Evolutionary conservation across 2,888 invertebrate species (phyloP).

Genomic region (Tipula lateralis): DNA sequence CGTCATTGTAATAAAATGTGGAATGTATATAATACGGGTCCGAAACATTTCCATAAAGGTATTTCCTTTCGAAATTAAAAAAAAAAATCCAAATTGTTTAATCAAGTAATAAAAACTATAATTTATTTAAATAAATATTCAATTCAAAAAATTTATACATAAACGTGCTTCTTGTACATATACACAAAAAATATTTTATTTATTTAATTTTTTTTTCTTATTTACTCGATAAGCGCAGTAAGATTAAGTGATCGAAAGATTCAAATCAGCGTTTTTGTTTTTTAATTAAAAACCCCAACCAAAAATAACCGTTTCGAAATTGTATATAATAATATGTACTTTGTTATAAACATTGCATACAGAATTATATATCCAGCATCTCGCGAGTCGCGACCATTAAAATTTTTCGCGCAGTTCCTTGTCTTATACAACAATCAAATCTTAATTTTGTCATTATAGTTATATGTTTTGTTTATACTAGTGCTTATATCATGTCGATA

Average conservation of each 20-base stretch:
- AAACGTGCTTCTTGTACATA: neutral
- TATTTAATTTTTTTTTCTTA: neutral
- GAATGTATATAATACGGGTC: neutral
- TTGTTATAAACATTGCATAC: neutral
- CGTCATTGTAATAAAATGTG: neutral
- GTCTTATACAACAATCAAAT: neutral
- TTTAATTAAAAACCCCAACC: neutral
- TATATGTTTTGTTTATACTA: neutral
- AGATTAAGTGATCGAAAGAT: neutral
- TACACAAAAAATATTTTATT: neutral
- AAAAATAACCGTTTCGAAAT: neutral
- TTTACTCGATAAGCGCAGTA: neutral
- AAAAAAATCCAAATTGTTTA: neutral
- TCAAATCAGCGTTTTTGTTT: neutral
- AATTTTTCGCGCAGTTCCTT: neutral
- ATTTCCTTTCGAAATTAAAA: neutral
- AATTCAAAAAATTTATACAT: neutral
- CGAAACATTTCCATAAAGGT: neutral
- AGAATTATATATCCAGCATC: neutral
- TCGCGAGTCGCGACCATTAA: neutral
- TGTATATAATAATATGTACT: neutral
- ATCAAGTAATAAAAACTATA: slow-evolving; percentile 19
- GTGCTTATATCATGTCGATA: neutral
- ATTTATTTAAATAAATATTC: neutral
- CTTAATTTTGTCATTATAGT: neutral